These are phyloP conservation scores for Sclerodermus sp. DNA, from an alignment of 2,888 invertebrate genomes.

Conservation along the genomic window DNA sequence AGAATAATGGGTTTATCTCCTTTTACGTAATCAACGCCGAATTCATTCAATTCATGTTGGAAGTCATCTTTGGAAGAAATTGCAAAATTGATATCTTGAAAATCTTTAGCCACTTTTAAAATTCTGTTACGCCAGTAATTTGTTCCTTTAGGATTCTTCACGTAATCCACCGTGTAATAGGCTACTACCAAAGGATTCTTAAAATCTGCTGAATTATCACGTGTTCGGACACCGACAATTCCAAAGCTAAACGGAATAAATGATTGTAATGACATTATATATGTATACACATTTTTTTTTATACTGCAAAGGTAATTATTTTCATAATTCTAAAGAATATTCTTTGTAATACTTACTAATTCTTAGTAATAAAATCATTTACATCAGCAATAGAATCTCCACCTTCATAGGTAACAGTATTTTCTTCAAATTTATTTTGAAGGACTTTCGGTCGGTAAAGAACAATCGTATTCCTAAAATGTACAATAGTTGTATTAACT, in stretches of 20 bases:
- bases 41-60: constrained; percentile 91
- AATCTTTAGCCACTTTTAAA: constrained; percentile 82
- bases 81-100: constrained; percentile 77
- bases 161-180: constrained; percentile 93
- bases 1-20: constrained; percentile 89
- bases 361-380: constrained; percentile 79
- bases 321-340: no score
- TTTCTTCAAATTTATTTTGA: constrained; percentile 91
- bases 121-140: constrained; percentile 99
- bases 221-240: constrained; percentile 85
- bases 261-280: not conserved
- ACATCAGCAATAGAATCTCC: constrained; percentile 70
- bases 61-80: constrained; percentile 92
- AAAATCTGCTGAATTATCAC: constrained; percentile 84
- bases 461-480: constrained; percentile 75
- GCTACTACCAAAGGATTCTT: constrained; percentile 86
- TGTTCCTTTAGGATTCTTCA: constrained; percentile 95
- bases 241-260: constrained; percentile 71
- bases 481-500: no score
- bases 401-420: constrained; percentile 74
- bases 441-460: constrained; percentile 87
- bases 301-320: constrained; percentile 1
- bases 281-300: not conserved
- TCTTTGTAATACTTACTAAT: constrained; percentile 70
- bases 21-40: constrained; percentile 83